These are phyloP conservation scores for Camponotus vicinus DNA, from an alignment of 1,140 invertebrate species.

Conservation along the genomic window DNA sequence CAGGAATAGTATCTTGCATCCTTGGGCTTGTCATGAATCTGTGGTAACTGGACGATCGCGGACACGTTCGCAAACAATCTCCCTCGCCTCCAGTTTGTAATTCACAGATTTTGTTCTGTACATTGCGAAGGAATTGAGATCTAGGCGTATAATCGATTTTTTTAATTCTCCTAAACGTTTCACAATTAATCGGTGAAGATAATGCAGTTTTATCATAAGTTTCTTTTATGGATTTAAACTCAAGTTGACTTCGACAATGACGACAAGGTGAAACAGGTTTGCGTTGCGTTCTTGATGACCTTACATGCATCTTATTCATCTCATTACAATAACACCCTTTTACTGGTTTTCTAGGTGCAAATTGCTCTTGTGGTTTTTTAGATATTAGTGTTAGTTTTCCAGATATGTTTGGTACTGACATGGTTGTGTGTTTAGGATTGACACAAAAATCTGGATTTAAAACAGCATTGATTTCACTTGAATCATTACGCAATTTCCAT, in stretches of 20 bases:
- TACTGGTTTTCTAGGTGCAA: slow-evolving; percentile 72
- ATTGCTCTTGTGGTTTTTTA: slow-evolving; percentile 65
- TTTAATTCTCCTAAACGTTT: slow-evolving; percentile 76
- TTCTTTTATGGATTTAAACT: slow-evolving; percentile 19
- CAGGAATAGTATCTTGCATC: neutral
- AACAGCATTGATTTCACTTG: slow-evolving; percentile 48
- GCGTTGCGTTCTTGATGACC: slow-evolving; percentile 58
- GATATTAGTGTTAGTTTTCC: slow-evolving; percentile 73
- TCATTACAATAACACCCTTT: slow-evolving; percentile 81
- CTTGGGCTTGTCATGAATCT: neutral
- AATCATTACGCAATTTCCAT: slow-evolving; percentile 74
- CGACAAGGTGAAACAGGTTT: slow-evolving; percentile 63
- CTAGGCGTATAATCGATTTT: slow-evolving; percentile 79
- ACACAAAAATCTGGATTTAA: slow-evolving; percentile 59
- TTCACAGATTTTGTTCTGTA: slow-evolving; percentile 68
- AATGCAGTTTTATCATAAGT: slow-evolving; percentile 12
- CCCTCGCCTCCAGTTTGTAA: slow-evolving; percentile 2
- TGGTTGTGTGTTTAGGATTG: slow-evolving; percentile 12
- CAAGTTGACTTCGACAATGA: slow-evolving; percentile 65
- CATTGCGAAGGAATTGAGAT: slow-evolving; percentile 80
- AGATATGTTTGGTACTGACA: slow-evolving; percentile 60
- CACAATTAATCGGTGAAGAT: slow-evolving; percentile 68
- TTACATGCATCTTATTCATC: slow-evolving; percentile 59
- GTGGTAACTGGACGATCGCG: slow-evolving; percentile 28
- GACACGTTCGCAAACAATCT: slow-evolving; percentile 34